These are phyloP conservation scores for Chymomyza fuscimana DNA, from an alignment of 2,888 invertebrate species.

Conservation along the genomic window DNA sequence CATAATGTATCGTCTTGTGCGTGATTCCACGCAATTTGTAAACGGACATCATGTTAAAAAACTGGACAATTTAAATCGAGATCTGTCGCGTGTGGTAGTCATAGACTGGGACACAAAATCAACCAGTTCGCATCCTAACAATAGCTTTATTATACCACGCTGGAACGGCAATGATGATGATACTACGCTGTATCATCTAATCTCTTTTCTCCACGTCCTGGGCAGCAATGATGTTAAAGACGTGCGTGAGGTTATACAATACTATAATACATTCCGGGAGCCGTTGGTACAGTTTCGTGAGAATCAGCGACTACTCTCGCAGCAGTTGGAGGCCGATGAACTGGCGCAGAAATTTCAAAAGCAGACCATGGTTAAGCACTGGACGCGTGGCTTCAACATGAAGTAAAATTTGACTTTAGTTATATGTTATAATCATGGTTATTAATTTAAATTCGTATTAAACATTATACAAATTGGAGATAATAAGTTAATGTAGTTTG, in stretches of 20 bases:
- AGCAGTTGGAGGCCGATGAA: conserved; percentile 84
- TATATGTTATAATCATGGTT: neutral
- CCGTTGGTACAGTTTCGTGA: conserved; percentile 94
- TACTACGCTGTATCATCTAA: conserved; percentile 91
- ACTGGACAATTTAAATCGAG: conserved; percentile 90
- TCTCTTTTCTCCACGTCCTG: conserved; percentile 94
- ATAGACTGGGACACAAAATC: conserved; percentile 96
- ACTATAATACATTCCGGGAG: conserved; percentile 96
- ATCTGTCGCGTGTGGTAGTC: conserved; percentile 93
- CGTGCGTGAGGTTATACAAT: conserved; percentile 94
- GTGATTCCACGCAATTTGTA: conserved; percentile 97
- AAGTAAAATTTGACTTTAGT: neutral
- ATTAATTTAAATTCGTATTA: too few species aligned
- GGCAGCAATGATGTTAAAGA: conserved; percentile 93
- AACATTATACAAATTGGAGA: too few species aligned
- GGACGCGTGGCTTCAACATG: conserved; percentile 83
- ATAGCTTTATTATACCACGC: conserved; percentile 90
- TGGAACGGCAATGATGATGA: conserved; percentile 98
- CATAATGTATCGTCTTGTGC: conserved; percentile 93
- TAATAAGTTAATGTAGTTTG: too few species aligned
- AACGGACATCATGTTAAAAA: conserved; percentile 97
- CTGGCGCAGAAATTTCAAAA: conserved; percentile 80
- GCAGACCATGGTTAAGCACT: conserved; percentile 82
- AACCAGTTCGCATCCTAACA: conserved; percentile 92
- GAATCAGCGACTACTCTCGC: conserved; percentile 89